Percentiles rank a stretch among this genome's conserved stretches.
Conservation (phyloP, 1,140 invertebrate genomes). For the Anoplophora glabripennis region DNA sequence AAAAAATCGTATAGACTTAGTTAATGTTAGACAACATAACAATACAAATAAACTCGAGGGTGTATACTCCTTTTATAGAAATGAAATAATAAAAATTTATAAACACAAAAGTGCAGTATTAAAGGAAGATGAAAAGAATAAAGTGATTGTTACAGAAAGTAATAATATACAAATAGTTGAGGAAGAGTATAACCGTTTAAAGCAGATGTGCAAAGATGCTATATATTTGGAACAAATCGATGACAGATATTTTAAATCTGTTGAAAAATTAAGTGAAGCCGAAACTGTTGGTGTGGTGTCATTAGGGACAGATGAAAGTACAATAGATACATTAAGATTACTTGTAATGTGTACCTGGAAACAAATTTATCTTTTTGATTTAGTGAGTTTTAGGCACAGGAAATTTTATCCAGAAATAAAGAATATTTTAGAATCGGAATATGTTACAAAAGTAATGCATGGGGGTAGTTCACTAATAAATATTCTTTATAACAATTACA, state of each 20-base stretch:
- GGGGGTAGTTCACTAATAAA: conserved; percentile 21
- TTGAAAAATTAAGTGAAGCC: conserved; percentile 15
- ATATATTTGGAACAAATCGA: conserved; percentile 27
- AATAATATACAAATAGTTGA: conserved; percentile 21
- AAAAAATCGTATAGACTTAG: conserved; percentile 20
- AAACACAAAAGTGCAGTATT: not conserved
- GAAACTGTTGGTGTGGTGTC: conserved; percentile 25
- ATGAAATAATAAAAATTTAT: conserved; percentile 23
- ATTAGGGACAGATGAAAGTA: conserved; percentile 21
- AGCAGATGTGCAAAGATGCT: conserved; percentile 19
- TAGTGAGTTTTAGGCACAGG: conserved; percentile 13
- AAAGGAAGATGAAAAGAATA: not conserved
- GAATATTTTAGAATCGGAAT: conserved; percentile 26
- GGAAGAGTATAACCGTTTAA: conserved; percentile 27
- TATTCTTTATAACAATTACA: conserved; percentile 23
- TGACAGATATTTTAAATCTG: conserved; percentile 25
- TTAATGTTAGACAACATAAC: conserved; percentile 26
- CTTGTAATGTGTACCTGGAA: conserved; percentile 23
- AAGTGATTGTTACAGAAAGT: not conserved
- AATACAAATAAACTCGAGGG: conserved; percentile 22
- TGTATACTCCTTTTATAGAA: conserved; percentile 24
- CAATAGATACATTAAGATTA: conserved; percentile 14
- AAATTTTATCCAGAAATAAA: conserved; percentile 26
- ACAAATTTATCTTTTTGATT: conserved; percentile 27
- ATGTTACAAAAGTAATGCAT: conserved; percentile 28